Evolutionary conservation across 2,888 invertebrate species (phyloP).

Genomic region (Aspidapion aeneum): DNA sequence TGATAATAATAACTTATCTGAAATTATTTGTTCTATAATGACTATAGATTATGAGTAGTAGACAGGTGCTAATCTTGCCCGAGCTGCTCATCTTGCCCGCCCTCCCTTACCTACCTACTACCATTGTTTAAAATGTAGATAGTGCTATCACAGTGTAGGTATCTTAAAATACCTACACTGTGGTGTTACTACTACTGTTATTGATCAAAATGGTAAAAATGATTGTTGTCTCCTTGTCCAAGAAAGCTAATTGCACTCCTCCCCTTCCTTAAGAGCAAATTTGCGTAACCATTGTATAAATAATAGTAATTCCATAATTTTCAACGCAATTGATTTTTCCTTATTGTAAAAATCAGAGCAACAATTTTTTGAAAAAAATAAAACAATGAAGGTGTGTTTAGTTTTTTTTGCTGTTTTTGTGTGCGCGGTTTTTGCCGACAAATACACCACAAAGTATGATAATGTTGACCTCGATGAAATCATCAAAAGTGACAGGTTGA

Average conservation of each 20-base stretch:
- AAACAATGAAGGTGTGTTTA: background rate
- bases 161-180: too few relatives aligned
- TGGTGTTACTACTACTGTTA: too few relatives aligned
- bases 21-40: too few relatives aligned
- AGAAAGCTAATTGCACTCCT: background rate
- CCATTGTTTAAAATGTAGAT: too few relatives aligned
- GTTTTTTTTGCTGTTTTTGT: background rate
- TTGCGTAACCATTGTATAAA: background rate
- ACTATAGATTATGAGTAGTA: too few relatives aligned
- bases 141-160: too few relatives aligned
- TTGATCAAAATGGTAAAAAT: too few relatives aligned
- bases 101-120: too few relatives aligned
- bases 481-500: slow-evolving; percentile 60
- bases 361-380: background rate
- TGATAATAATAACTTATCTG: too few relatives aligned
- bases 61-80: too few relatives aligned
- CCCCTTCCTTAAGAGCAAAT: background rate
- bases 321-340: background rate
- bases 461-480: slow-evolving; percentile 66
- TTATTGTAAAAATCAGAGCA: background rate
- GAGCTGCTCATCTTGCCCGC: too few relatives aligned
- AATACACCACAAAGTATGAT: slow-evolving; percentile 67
- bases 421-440: slow-evolving; percentile 22
- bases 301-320: background rate
- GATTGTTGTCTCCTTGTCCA: background rate